Conservation (phyloP, 2,113 vertebrate genomes). For the Odontophorus gujanensis region DNA sequence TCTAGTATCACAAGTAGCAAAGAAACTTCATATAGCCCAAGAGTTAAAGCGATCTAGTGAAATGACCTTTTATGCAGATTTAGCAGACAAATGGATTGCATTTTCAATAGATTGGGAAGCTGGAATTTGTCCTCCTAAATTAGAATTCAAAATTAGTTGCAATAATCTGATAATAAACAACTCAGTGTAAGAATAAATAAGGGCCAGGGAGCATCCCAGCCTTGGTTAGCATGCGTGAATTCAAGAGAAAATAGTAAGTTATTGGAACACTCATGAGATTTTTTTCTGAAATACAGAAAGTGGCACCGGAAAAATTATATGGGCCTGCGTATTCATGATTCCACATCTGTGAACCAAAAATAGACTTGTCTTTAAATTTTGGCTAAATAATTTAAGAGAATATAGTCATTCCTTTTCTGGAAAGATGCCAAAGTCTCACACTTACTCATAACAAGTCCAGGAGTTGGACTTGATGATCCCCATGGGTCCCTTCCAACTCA, state of each 20-base stretch:
- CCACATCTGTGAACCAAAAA: not conserved
- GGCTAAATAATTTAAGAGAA: not conserved
- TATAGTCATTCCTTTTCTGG: not conserved
- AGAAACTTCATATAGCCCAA: not conserved
- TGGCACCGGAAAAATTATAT: not conserved
- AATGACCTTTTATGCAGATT: not conserved
- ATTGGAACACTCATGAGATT: not conserved
- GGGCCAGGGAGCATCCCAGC: not conserved
- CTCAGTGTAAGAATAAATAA: accelerated
- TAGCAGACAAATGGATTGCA: not conserved
- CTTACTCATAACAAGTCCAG: not conserved
- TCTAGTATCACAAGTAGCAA: not conserved
- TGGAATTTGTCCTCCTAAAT: not conserved
- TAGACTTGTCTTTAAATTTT: not conserved
- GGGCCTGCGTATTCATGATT: accelerated
- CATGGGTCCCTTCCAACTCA: not conserved
- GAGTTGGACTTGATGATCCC: not conserved
- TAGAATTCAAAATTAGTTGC: not conserved
- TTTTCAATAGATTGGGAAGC: not conserved
- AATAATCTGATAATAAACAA: not conserved
- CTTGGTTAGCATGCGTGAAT: not conserved
- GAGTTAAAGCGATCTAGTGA: not conserved
- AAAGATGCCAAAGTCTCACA: not conserved
- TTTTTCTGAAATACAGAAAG: not conserved
- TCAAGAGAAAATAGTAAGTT: not conserved